Evolutionary conservation across 2,888 invertebrate species (phyloP), one percentile per base, ranked within the genome.

Genomic region (Boloria euphrosyne): DNA sequence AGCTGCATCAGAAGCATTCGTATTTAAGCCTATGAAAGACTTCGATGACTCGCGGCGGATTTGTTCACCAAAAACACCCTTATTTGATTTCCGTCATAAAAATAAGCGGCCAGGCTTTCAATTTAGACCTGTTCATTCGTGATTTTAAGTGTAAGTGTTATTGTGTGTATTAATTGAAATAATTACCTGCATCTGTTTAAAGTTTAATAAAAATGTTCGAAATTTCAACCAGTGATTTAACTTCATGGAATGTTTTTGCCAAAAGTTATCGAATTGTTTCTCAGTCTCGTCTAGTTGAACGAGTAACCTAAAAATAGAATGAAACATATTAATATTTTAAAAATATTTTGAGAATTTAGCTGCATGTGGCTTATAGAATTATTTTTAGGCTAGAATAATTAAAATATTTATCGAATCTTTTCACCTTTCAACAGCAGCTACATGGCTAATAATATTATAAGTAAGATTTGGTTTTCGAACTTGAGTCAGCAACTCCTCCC

Each of bases 241-340:
- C 79, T 97, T 96, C 67, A 95, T 95, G 77, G 97, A 97, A 93
- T 99, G 98, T 78, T 96, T 95, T 65, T 95, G 95, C 98, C 98
- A 99, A 90, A 98, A 98, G 76, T 96, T 95, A 85, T 98, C 98
- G 87, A 99, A 98, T 73, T 97, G 97, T 78, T 95, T 94, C 89
- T 98, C 97, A 74, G 98, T 98, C 93, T 98, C 98, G 86, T 98
- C 98, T 80, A 98, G 92, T 92, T 98, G 98, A 67, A 97, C 96
- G 75, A 98, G 91, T 81, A 98, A 94, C 87, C 98, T 97, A 38
- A 38, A 31, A 38, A 38, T 38, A 2, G 31, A 7, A 38, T 38
- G 10, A 10, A 7, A 10, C 7, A 38, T 38, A 38, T 38, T 38
- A 38, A 90, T 76, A 93, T 22, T n/a, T 2, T 22, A 22, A 22